A percentile compares a stretch with the other conserved stretches of the same genome.
These are phyloP conservation scores for Pseudochaenichthys georgianus DNA, from an alignment of 2,797 vertebrate genomes.

Conservation along the genomic window DNA sequence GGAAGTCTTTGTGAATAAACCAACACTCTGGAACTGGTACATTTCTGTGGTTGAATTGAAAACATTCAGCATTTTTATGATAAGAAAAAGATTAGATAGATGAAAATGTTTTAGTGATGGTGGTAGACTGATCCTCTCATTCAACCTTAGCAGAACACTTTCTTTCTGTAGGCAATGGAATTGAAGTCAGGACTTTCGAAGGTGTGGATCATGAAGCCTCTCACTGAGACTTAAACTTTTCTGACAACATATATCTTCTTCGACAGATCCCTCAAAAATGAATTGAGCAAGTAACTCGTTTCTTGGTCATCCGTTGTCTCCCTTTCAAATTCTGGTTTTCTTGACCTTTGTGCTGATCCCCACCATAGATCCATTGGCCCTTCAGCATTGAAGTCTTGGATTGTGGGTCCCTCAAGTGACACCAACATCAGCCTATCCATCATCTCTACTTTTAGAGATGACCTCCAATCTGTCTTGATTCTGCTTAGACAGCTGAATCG, in stretches of 20 bases:
- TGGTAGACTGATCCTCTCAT: conserved; percentile 10
- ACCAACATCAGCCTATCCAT: too few species aligned
- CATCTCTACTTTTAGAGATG: too few species aligned
- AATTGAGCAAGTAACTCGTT: too few species aligned
- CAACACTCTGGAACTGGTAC: conserved; percentile 4
- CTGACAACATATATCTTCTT: neutral
- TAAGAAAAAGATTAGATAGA: conserved; percentile 20
- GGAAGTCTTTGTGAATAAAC: conserved; percentile 20
- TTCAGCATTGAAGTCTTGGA: too few species aligned
- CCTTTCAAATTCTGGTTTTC: too few species aligned
- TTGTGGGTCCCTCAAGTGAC: too few species aligned
- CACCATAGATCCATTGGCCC: too few species aligned
- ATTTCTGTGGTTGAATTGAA: conserved; percentile 22
- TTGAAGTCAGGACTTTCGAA: conserved; percentile 8
- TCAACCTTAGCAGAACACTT: conserved; percentile 24
- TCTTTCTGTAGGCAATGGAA: conserved; percentile 25
- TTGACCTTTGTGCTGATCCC: too few species aligned
- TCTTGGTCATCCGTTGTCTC: too few species aligned
- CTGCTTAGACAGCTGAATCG: too few species aligned
- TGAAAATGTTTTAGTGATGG: conserved; percentile 30
- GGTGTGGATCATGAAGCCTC: conserved; percentile 11
- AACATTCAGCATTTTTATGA: conserved; percentile 18
- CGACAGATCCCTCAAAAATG: too few species aligned
- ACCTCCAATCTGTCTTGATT: too few species aligned
- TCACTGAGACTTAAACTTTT: conserved; percentile 5